Evolutionary conservation across 2,888 invertebrate species (phyloP).

Genomic region (Altica lythri): DNA sequence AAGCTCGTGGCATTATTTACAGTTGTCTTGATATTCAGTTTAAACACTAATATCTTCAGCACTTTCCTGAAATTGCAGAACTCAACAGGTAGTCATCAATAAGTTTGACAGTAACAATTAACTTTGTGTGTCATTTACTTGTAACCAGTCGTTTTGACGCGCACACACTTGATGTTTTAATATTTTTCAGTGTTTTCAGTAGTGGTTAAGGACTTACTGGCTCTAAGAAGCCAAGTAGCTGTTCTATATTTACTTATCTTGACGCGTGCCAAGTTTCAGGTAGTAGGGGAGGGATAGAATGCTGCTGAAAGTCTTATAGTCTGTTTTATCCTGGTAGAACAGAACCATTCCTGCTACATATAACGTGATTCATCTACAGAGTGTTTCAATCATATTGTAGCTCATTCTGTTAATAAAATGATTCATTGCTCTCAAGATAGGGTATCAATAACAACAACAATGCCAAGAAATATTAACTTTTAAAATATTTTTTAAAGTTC

Average conservation of each 20-base stretch:
- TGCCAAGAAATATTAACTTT: too few relatives aligned
- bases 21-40: constrained; percentile 32
- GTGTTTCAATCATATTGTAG: too few relatives aligned
- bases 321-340: constrained; percentile 19
- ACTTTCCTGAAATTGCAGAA: neutral
- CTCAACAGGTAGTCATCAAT: constrained; percentile 35
- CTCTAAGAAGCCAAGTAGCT: constrained; percentile 53
- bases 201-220: constrained; percentile 48
- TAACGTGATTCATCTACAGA: neutral
- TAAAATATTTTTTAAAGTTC: too few relatives aligned
- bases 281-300: constrained; percentile 45
- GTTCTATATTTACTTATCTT: constrained; percentile 58
- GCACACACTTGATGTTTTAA: constrained; percentile 35
- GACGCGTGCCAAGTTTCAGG: constrained; percentile 59
- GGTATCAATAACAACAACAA: too few relatives aligned
- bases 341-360: constrained; percentile 13
- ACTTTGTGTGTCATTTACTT: constrained; percentile 28
- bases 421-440: too few relatives aligned
- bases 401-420: too few relatives aligned
- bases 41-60: constrained; percentile 6
- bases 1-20: constrained; percentile 64
- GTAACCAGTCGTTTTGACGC: constrained; percentile 27
- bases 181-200: constrained; percentile 30
- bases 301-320: constrained; percentile 19
- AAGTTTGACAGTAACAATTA: constrained; percentile 38